phyloP scores from a whole-genome alignment of 2,888 invertebrate genomes.

The Pandemis cinnamomeana region DNA sequence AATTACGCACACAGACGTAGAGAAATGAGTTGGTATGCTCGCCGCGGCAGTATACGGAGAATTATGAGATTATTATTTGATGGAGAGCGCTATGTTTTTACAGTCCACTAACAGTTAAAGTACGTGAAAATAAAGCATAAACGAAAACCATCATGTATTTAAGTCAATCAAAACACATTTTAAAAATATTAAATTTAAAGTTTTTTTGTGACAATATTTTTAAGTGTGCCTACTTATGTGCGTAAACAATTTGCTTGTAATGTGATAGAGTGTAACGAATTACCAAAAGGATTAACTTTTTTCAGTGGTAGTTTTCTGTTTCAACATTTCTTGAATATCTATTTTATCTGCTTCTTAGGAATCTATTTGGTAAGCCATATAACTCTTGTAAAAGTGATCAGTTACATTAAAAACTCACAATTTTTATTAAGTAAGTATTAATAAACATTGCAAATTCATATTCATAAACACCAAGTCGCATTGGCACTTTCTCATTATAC shows the following conservation, averaged over 20 bases:
- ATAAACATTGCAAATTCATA: neutral
- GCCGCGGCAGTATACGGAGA: slow-evolving; percentile 43
- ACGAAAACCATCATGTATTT: no score
- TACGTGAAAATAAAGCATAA: no score
- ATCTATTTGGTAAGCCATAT: neutral
- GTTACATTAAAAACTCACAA: neutral
- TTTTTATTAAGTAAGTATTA: neutral
- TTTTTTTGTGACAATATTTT: no score
- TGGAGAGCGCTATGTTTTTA: neutral
- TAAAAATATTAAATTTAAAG: no score
- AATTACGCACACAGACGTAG: slow-evolving; percentile 81
- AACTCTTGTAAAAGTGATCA: neutral
- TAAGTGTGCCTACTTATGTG: no score
- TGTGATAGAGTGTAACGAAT: no score
- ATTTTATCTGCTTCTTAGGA: neutral
- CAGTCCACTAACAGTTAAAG: no score
- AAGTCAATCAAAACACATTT: no score
- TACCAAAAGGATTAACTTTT: no score
- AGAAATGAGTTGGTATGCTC: slow-evolving; percentile 81
- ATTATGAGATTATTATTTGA: slow-evolving; percentile 22
- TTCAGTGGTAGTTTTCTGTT: no score
- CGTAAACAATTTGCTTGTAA: no score
- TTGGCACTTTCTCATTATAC: slow-evolving; percentile 63
- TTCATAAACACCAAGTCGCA: slow-evolving; percentile 23
- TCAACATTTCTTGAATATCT: no score